Evolutionary conservation across 2,113 vertebrate genomes (phyloP).

Genomic region (Malaclemys terrapin): DNA sequence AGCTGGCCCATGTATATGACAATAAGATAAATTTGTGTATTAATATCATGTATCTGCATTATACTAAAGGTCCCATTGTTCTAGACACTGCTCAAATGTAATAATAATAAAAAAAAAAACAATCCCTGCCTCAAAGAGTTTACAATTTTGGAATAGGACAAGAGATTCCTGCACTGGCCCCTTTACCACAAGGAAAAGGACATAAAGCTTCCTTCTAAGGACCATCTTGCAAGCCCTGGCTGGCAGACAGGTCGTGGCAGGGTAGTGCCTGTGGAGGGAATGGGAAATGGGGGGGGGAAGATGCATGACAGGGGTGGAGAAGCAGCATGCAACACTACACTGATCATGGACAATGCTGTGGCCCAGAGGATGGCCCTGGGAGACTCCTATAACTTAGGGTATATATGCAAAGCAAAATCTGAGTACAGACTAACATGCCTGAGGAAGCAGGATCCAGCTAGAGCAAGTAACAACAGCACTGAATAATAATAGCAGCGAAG

Average conservation of each 20-base stretch:
- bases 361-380: background rate
- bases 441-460: background rate
- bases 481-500: background rate
- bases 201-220: background rate
- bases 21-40: background rate
- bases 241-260: background rate
- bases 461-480: background rate
- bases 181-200: background rate
- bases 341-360: background rate
- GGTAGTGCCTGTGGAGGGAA: background rate
- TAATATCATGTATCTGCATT: background rate
- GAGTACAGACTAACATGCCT: background rate
- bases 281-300: background rate
- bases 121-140: background rate
- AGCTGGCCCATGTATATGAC: background rate
- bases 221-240: accelerated
- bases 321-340: background rate
- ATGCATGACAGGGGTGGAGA: background rate
- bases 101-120: background rate
- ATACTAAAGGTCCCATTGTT: accelerated
- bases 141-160: background rate
- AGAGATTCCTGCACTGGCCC: background rate
- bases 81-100: background rate
- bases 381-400: background rate
- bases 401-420: background rate